Base-by-base conservation (phyloP, 1,140 invertebrate genomes). In the Drosophila guanche region DNA sequence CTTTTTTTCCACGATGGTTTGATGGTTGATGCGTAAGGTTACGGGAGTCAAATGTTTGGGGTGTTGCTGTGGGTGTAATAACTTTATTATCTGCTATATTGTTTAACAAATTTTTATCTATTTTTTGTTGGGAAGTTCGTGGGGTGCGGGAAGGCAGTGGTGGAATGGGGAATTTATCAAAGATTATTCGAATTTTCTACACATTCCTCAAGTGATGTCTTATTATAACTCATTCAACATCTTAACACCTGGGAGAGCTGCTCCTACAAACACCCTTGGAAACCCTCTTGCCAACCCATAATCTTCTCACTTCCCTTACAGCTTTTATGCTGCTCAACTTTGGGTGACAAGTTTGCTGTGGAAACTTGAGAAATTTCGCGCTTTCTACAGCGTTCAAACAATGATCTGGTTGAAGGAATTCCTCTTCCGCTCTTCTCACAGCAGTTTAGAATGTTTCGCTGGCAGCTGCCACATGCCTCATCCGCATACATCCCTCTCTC, bases 341-440 rank as follows among this genome's bases (percentile, higher is more conserved):
- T 53, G 1, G n/a, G 46, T 60, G 60, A 46, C 22, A 74, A 58
- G 57, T 84, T 83, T 75, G 40, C 22, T 25, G 27, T 25, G 27
- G 56, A 2, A 52, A 85, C 65, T 75, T 72, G 65, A 60, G 63
- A 57, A 75, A 56, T 66, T 67, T 84, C 65, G 53, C 79, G 53
- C 73, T 27, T 71, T 69, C 46, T 40, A 43, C 43, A 33, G 40
- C 53, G 60, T 54, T 83, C 48, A 78, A 74, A 70, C 65, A 83
- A 59, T 52, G 12, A 55, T 47, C 12, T 43, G 43, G 45, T 23
- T 70, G 23, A 48, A 45, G 45, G 37, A 61, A 14, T 61, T 6
- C 40, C 29, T 43, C 40, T 52, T 45, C 53, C 72, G 42, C 65
- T 12, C 52, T 23, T 6, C 14, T 54, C 55, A 29, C 29, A 45